Evolutionary conservation across 2,797 vertebrate genomes (phyloP).

Genomic region (Ctenopoma kingsleyae): DNA sequence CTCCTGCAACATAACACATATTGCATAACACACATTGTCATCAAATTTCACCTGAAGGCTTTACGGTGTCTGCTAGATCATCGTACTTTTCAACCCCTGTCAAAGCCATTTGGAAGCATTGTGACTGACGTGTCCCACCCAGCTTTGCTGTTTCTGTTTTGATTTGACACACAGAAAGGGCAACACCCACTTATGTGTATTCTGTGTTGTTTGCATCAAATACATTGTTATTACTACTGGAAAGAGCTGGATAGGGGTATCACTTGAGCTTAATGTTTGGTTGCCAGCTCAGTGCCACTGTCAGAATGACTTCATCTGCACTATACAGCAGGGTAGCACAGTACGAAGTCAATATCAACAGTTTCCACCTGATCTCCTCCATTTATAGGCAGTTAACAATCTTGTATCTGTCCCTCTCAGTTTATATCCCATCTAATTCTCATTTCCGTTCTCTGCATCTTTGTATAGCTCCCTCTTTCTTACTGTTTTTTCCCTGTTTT

Average conservation of each 20-base stretch:
- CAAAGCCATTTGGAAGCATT: conserved; percentile 25
- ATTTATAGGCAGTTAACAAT: conserved; percentile 44
- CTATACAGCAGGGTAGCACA: conserved; percentile 19
- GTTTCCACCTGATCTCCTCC: conserved; percentile 35
- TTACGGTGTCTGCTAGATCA: conserved; percentile 39
- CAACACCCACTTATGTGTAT: conserved; percentile 26
- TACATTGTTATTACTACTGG: conserved; percentile 36
- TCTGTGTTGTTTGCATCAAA: conserved; percentile 18
- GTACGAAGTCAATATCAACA: conserved; percentile 29
- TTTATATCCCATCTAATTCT: conserved; percentile 29
- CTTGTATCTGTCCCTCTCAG: conserved; percentile 9
- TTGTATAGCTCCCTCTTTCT: conserved; percentile 2
- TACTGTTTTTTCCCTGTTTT: conserved; percentile 12
- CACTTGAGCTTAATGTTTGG: conserved; percentile 39
- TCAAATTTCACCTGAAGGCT: conserved; percentile 62
- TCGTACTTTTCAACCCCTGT: conserved; percentile 31
- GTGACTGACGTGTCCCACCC: conserved; percentile 47
- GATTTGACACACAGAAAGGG: conserved; percentile 17
- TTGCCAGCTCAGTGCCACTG: conserved; percentile 29
- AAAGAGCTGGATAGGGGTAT: conserved; percentile 16
- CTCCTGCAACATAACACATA: conserved; percentile 32
- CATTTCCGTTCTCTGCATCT: conserved; percentile 8
- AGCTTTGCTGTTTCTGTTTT: conserved; percentile 27
- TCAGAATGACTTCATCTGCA: conserved; percentile 41
- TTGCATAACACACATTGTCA: conserved; percentile 59